These are phyloP conservation scores for Melanchra persicariae DNA, from an alignment of 2,888 invertebrate species.

Conservation along the genomic window DNA sequence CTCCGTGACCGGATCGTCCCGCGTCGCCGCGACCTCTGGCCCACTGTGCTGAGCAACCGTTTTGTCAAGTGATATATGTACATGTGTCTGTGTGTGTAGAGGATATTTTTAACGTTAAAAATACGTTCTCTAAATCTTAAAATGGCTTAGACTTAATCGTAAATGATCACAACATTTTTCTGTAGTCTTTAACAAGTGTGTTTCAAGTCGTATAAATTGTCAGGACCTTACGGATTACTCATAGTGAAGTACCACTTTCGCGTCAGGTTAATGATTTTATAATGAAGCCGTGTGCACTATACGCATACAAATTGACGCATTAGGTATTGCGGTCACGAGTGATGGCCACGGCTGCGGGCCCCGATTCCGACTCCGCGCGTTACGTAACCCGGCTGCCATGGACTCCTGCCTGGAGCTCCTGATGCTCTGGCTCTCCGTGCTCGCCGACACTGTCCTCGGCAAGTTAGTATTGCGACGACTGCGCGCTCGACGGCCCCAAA, in stretches of 20 bases:
- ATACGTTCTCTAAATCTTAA: not conserved
- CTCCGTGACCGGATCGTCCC: slow-evolving; percentile 8
- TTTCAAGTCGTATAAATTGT: slow-evolving; percentile 6
- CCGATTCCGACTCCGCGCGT: slow-evolving; percentile 22
- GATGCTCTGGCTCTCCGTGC: slow-evolving; percentile 74
- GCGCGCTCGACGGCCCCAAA: not conserved
- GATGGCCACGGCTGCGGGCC: slow-evolving; percentile 54
- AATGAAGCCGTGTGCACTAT: slow-evolving; percentile 55
- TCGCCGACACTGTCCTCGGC: slow-evolving; percentile 71
- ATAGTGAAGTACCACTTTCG: slow-evolving; percentile 48
- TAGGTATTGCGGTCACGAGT: slow-evolving; percentile 67
- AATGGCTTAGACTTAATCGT: slow-evolving; percentile 15
- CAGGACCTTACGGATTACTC: slow-evolving; percentile 25
- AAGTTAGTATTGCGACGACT: slow-evolving; percentile 73
- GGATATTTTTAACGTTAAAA: slow-evolving; percentile 5
- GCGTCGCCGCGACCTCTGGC: not conserved
- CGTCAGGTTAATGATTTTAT: slow-evolving; percentile 54
- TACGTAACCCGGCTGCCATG: slow-evolving; percentile 49
- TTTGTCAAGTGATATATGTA: not conserved
- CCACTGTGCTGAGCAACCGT: slow-evolving; percentile 6
- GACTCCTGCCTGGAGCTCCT: slow-evolving; percentile 72
- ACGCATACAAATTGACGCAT: slow-evolving; percentile 61
- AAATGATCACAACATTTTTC: slow-evolving; percentile 15
- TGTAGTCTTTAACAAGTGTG: not conserved
- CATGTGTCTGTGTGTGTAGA: slow-evolving; percentile 29